Conservation (phyloP, 1,140 invertebrate genomes). For the Drosophila ambigua region DNA sequence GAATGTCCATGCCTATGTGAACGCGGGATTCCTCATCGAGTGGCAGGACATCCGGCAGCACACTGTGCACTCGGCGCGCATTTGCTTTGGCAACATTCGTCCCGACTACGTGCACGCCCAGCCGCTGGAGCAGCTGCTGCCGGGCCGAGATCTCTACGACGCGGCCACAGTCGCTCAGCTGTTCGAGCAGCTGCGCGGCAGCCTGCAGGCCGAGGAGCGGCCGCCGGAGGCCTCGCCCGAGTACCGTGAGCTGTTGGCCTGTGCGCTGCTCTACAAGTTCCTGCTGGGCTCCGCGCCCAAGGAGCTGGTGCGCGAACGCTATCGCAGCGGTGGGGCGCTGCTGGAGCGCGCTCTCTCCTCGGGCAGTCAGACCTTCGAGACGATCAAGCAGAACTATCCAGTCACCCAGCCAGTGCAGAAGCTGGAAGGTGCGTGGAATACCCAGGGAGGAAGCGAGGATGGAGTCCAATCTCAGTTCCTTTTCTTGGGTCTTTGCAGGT, state of each 20-base stretch:
- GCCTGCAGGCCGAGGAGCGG: constrained; percentile 68
- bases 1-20: constrained; percentile 93
- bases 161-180: constrained; percentile 43
- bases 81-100: constrained; percentile 89
- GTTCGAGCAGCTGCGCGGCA: constrained; percentile 49
- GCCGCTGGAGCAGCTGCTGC: constrained; percentile 87
- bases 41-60: constrained; percentile 66
- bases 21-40: constrained; percentile 89
- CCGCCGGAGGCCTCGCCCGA: constrained; percentile 87
- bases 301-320: constrained; percentile 53
- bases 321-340: constrained; percentile 86
- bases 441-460: too few species aligned
- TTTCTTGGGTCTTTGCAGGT: constrained; percentile 84
- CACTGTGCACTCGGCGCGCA: constrained; percentile 55
- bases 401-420: constrained; percentile 91
- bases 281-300: constrained; percentile 84
- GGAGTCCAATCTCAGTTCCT: too few species aligned
- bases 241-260: constrained; percentile 87
- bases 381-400: constrained; percentile 89
- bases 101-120: constrained; percentile 88
- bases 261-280: constrained; percentile 90
- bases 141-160: constrained; percentile 85
- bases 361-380: constrained; percentile 90
- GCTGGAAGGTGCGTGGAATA: constrained; percentile 85
- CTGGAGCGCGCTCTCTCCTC: constrained; percentile 87